Evolutionary conservation across 2,888 invertebrate genomes (phyloP).

Genomic region (Myopa testacea): DNA sequence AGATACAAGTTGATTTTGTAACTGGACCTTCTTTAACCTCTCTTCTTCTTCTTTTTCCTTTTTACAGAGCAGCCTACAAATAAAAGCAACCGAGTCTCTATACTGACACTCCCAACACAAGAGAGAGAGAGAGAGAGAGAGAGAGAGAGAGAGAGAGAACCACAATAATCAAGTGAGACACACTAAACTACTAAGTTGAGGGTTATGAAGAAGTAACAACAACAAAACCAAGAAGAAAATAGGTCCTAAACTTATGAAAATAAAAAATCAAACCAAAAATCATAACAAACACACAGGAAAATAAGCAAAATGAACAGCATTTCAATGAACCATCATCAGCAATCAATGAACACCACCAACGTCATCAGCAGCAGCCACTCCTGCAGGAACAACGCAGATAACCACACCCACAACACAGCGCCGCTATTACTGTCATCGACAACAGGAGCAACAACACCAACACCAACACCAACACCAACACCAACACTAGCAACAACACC

Average conservation of each 20-base stretch:
- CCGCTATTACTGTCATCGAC: constrained; percentile 34
- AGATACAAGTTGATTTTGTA: no score
- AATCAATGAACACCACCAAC: constrained; percentile 43
- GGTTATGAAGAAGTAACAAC: constrained; percentile 1
- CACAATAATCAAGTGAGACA: no score
- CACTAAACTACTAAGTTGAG: background rate
- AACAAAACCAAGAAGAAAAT: constrained; percentile 20
- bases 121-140: background rate
- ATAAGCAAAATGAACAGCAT: constrained; percentile 35
- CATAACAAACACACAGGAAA: background rate
- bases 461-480: constrained; percentile 43
- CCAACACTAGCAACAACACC: constrained; percentile 45
- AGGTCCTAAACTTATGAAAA: background rate
- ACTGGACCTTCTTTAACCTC: background rate
- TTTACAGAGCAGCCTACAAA: constrained; percentile 49
- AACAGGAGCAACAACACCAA: constrained; percentile 41
- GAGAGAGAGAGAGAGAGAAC: constrained; percentile 4
- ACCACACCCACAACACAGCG: constrained; percentile 42
- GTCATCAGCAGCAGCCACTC: constrained; percentile 45
- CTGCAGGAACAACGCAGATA: constrained; percentile 43
- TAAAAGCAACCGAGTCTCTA: constrained; percentile 9
- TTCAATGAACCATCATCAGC: constrained; percentile 37
- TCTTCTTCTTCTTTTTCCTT: background rate
- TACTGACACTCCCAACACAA: background rate
- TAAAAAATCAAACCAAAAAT: constrained; percentile 10